Percentiles rank a stretch among this genome's conserved stretches.
phyloP scores from a whole-genome alignment of 2,113 vertebrate genomes.

The Rallus limicola region DNA sequence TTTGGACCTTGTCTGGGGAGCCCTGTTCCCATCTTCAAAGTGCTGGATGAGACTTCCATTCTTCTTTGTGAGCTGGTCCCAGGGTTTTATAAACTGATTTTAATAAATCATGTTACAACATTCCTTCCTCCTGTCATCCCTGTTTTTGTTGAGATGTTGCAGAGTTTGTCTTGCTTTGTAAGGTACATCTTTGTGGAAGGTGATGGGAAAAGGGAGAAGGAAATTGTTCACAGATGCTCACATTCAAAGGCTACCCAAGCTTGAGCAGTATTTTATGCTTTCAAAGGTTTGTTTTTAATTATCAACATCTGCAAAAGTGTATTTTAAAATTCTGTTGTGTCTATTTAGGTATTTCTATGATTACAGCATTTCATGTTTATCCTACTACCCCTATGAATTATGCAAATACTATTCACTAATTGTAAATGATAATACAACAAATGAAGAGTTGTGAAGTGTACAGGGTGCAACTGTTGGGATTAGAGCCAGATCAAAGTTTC shows the following conservation, averaged over 20 bases:
- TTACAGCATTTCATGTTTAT: neutral
- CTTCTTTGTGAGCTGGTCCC: slow-evolving; percentile 2
- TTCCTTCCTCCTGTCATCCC: slow-evolving; percentile 24
- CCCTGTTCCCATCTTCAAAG: neutral
- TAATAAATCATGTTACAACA: slow-evolving; percentile 50
- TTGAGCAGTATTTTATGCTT: neutral
- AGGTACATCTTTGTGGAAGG: neutral
- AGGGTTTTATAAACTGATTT: slow-evolving; percentile 52
- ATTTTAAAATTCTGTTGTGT: neutral
- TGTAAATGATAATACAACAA: neutral
- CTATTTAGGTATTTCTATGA: neutral
- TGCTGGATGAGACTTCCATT: neutral
- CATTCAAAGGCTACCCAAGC: neutral
- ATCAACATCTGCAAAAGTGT: neutral
- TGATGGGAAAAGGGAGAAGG: neutral
- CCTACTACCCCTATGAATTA: neutral
- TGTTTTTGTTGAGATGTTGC: neutral
- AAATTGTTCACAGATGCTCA: neutral
- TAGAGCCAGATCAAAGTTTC: neutral
- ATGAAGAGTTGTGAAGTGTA: neutral
- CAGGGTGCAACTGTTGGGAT: neutral
- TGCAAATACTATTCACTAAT: neutral
- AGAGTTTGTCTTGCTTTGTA: neutral
- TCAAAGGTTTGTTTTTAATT: neutral
- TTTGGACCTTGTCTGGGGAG: neutral